These are phyloP conservation scores for Phrixothrix hirtus DNA, from an alignment of 2,888 invertebrate species.

Conservation along the genomic window DNA sequence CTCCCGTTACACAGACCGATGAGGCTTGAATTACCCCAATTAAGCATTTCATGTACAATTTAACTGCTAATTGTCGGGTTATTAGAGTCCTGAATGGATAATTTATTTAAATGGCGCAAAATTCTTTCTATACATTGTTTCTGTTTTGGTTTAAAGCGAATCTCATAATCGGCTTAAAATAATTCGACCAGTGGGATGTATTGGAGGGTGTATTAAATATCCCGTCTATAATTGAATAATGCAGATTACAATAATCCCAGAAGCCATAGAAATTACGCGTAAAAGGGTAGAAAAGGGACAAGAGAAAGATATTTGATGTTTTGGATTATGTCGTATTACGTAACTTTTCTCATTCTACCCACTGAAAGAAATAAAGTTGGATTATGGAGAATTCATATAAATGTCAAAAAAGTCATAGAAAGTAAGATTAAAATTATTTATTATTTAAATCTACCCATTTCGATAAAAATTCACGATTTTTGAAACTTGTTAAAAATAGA, in stretches of 20 bases:
- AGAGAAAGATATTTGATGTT: slow-evolving; percentile 9
- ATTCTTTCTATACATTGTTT: no score
- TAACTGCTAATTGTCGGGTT: slow-evolving; percentile 8
- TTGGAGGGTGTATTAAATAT: slow-evolving; percentile 10
- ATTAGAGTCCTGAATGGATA: no score
- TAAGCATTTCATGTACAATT: slow-evolving; percentile 6
- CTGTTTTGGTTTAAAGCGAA: slow-evolving; percentile 6
- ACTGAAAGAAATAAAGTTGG: neutral
- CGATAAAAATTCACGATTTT: no score
- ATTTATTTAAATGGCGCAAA: neutral
- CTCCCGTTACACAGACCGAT: slow-evolving; percentile 9
- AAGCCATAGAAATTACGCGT: slow-evolving; percentile 28
- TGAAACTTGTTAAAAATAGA: no score
- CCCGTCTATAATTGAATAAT: slow-evolving; percentile 32
- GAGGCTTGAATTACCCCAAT: slow-evolving; percentile 16
- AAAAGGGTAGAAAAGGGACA: slow-evolving; percentile 5
- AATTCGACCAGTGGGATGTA: neutral
- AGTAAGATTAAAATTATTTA: no score
- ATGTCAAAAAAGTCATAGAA: neutral
- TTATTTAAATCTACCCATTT: no score
- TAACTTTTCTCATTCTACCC: neutral
- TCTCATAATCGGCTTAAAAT: slow-evolving; percentile 18
- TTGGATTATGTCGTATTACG: slow-evolving; percentile 9
- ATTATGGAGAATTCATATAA: slow-evolving; percentile 1
- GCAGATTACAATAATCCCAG: slow-evolving; percentile 30